phyloP scores from a whole-genome alignment of 1,140 invertebrate species.

The Maconellicoccus hirsutus region DNA sequence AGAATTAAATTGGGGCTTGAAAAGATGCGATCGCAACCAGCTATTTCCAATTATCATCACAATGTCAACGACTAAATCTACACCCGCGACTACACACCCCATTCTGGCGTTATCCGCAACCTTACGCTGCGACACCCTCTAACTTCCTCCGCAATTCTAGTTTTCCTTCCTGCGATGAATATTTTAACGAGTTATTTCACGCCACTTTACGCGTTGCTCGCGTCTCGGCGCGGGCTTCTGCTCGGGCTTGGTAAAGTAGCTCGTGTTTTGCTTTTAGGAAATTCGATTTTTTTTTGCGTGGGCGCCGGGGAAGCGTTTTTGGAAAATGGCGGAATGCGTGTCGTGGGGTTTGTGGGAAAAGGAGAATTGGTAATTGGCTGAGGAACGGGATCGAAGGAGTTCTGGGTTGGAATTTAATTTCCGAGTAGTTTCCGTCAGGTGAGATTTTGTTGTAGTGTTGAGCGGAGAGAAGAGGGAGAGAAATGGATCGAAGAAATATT shows the following conservation, averaged over 20 bases:
- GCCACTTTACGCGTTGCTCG: constrained; percentile 11
- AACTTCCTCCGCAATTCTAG: not conserved
- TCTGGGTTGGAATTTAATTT: no score
- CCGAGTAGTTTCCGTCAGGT: no score
- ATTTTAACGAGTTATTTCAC: constrained; percentile 22
- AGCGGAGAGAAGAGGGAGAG: no score
- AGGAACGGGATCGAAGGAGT: no score
- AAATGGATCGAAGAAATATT: no score
- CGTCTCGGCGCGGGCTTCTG: not conserved
- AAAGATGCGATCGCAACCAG: constrained; percentile 21
- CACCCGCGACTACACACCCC: not conserved
- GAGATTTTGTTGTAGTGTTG: no score
- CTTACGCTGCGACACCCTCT: not conserved
- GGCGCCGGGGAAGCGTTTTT: no score
- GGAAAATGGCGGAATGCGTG: no score
- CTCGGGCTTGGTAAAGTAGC: constrained; percentile 14
- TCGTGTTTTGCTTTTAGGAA: not conserved
- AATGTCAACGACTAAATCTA: constrained; percentile 22
- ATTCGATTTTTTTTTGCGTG: not conserved
- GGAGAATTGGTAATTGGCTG: no score
- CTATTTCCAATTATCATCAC: constrained; percentile 22
- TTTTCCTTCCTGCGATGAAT: constrained; percentile 12
- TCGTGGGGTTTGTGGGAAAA: no score
- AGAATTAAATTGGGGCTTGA: constrained; percentile 18
- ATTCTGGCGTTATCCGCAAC: not conserved